These are phyloP conservation scores for Cataglyphis cursor DNA, from an alignment of 2,888 invertebrate species.

Conservation along the genomic window DNA sequence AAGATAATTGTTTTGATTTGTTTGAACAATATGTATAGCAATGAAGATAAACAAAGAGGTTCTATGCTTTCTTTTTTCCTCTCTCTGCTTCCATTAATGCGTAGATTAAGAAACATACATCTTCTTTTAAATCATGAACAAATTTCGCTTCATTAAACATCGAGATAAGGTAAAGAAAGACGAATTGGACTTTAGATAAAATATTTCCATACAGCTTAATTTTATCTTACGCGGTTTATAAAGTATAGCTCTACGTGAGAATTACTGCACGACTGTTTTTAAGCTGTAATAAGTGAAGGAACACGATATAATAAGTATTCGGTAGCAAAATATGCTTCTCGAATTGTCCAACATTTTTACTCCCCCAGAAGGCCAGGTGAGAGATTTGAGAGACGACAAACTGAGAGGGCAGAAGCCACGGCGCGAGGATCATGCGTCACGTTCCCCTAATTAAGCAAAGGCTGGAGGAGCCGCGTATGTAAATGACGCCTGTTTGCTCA, in stretches of 20 bases:
- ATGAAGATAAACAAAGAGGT: neutral
- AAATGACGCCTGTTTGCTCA: conserved; percentile 73
- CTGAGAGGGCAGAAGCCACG: conserved; percentile 34
- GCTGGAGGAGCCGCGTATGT: conserved; percentile 70
- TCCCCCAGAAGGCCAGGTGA: neutral
- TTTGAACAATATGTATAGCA: neutral
- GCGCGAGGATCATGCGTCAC: conserved; percentile 58
- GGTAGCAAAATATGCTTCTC: neutral
- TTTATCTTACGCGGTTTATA: neutral
- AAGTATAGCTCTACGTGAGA: neutral
- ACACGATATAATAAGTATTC: neutral
- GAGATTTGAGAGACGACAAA: neutral
- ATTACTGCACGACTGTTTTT: neutral
- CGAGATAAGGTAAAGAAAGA: neutral
- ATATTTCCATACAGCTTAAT: neutral
- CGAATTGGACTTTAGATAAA: neutral
- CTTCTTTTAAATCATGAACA: neutral
- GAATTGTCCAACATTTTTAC: neutral
- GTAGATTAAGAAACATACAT: neutral
- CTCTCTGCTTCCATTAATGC: neutral
- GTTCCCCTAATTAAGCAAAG: conserved; percentile 74
- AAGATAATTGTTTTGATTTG: neutral
- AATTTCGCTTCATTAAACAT: neutral
- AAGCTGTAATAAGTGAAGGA: neutral
- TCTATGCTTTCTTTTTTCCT: neutral